Conservation (phyloP, 1,140 invertebrate genomes). For the Drosophila guanche region DNA sequence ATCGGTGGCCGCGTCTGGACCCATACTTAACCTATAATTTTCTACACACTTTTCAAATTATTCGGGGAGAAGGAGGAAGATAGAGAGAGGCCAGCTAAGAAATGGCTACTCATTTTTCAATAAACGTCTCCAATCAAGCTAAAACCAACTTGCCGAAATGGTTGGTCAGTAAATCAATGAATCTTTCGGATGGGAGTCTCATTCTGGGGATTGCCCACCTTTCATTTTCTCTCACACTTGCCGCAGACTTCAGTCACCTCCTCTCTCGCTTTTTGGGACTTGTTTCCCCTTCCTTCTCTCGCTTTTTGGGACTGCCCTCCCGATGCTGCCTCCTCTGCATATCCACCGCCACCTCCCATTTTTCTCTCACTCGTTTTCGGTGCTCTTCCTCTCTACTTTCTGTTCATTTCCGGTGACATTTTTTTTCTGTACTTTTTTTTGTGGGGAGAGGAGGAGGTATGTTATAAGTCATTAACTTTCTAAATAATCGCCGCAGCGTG, state of each 20-base stretch:
- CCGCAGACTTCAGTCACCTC: too few relatives aligned
- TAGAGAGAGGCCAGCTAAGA: conserved; percentile 21
- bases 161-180: conserved; percentile 50
- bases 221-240: too few relatives aligned
- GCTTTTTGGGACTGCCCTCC: too few relatives aligned
- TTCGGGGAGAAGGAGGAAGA: neutral
- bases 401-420: conserved; percentile 43
- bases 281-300: too few relatives aligned
- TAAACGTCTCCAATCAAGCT: conserved; percentile 46
- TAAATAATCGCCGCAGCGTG: conserved; percentile 81
- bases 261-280: too few relatives aligned
- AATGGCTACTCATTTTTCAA: conserved; percentile 51
- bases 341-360: conserved; percentile 2
- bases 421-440: conserved; percentile 5
- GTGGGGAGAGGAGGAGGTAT: conserved; percentile 26
- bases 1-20: neutral
- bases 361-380: neutral
- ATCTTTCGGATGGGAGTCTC: conserved; percentile 8
- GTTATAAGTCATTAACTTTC: conserved; percentile 83
- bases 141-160: conserved; percentile 40
- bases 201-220: too few relatives aligned
- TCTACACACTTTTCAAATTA: conserved; percentile 23
- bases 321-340: too few relatives aligned
- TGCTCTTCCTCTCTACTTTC: conserved; percentile 1
- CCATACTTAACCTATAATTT: conserved; percentile 43